These are phyloP conservation scores for Drosophila nr. medialis DNA, from an alignment of 2,888 invertebrate species.

Conservation along the genomic window DNA sequence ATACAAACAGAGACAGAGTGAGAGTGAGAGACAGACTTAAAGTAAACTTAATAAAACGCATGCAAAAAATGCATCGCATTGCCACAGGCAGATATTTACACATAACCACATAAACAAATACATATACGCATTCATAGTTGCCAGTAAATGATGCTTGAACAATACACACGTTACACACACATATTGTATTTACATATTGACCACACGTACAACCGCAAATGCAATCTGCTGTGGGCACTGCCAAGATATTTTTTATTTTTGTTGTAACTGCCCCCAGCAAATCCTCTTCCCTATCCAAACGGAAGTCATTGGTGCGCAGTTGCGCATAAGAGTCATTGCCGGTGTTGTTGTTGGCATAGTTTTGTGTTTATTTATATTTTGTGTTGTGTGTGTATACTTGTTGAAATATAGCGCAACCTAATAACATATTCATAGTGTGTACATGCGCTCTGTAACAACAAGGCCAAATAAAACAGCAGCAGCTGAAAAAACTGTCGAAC, in stretches of 20 bases:
- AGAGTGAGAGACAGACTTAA: slow-evolving; percentile 5
- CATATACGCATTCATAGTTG: slow-evolving; percentile 22
- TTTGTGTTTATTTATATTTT: slow-evolving; percentile 48
- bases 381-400: slow-evolving; percentile 6
- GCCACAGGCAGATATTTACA: slow-evolving; percentile 23
- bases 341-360: slow-evolving; percentile 39
- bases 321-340: slow-evolving; percentile 60
- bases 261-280: slow-evolving; percentile 1
- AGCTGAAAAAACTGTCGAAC: slow-evolving; percentile 47
- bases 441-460: slow-evolving; percentile 53
- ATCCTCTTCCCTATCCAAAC: slow-evolving; percentile 28
- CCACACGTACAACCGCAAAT: slow-evolving; percentile 61
- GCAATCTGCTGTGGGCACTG: slow-evolving; percentile 64
- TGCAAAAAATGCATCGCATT: slow-evolving; percentile 50
- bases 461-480: slow-evolving; percentile 33
- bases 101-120: slow-evolving; percentile 11
- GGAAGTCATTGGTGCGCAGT: slow-evolving; percentile 74
- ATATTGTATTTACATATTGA: slow-evolving; percentile 57
- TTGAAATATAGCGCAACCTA: slow-evolving; percentile 55
- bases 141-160: slow-evolving; percentile 55
- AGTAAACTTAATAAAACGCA: slow-evolving; percentile 39
- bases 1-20: not conserved
- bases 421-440: slow-evolving; percentile 77
- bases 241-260: slow-evolving; percentile 28
- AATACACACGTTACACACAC: slow-evolving; percentile 31